Percentiles rank a stretch among this genome's conserved stretches.
Evolutionary conservation across 2,113 vertebrate genomes (phyloP).

Genomic region (Oreocharis arfaki): DNA sequence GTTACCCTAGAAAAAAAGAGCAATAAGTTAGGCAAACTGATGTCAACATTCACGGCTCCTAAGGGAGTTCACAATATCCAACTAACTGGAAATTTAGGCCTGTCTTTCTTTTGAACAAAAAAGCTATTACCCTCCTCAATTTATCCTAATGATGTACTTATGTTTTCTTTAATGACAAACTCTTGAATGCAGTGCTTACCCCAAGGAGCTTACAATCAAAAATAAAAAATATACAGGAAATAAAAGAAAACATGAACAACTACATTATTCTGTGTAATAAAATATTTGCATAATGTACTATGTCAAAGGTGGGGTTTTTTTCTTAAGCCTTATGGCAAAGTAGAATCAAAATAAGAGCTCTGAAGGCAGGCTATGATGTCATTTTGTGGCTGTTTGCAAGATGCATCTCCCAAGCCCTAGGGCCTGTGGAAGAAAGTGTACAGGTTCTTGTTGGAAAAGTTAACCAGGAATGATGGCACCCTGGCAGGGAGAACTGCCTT

Average conservation of each 20-base stretch:
- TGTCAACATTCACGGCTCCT: background rate
- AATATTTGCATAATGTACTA: background rate
- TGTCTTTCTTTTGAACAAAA: background rate
- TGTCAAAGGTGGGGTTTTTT: fast-evolving
- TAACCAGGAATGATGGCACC: background rate
- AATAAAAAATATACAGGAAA: background rate
- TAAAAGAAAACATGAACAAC: background rate
- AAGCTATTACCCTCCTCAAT: background rate
- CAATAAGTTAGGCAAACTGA: background rate
- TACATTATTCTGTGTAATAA: background rate
- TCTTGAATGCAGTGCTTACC: background rate
- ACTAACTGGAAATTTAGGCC: background rate
- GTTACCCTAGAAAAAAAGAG: background rate
- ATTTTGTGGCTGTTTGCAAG: background rate
- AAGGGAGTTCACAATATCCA: background rate
- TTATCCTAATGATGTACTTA: background rate
- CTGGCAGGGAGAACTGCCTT: background rate
- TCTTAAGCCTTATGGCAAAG: background rate
- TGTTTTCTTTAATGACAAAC: background rate
- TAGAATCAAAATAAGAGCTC: background rate
- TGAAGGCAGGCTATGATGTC: background rate
- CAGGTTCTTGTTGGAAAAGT: background rate
- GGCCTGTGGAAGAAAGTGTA: background rate
- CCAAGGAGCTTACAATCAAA: background rate
- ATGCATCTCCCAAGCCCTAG: background rate